Evolutionary conservation across 2,888 invertebrate genomes (phyloP).

Genomic region (Ectropis crepuscularia): DNA sequence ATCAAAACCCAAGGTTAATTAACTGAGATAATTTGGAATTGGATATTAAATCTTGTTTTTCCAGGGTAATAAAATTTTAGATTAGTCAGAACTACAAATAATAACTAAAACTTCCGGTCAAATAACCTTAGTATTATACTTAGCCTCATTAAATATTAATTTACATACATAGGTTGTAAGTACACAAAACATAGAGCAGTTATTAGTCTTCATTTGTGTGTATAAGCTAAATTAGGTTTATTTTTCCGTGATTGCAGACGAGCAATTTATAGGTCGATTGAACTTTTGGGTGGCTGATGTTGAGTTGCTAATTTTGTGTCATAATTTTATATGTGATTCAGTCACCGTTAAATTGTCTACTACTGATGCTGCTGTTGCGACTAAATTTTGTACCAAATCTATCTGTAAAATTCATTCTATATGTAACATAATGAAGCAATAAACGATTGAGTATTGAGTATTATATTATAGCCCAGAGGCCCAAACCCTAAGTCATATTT

Average conservation of each 20-base stretch:
- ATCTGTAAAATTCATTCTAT: too few species aligned
- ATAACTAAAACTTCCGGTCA: slow-evolving; percentile 10
- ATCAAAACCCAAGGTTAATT: slow-evolving; percentile 24
- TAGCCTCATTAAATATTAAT: slow-evolving; percentile 17
- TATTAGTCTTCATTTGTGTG: slow-evolving; percentile 34
- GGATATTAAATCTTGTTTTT: slow-evolving; percentile 18
- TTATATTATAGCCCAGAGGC: too few species aligned
- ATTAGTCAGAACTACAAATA: slow-evolving; percentile 21
- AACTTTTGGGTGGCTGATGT: too few species aligned
- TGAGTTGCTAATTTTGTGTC: too few species aligned
- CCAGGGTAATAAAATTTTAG: slow-evolving; percentile 24
- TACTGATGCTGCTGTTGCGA: too few species aligned
- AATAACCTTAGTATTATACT: slow-evolving; percentile 12
- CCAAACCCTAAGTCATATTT: too few species aligned
- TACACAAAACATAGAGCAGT: slow-evolving; percentile 29
- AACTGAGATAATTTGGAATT: slow-evolving; percentile 15
- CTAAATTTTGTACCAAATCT: too few species aligned
- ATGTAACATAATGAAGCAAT: too few species aligned
- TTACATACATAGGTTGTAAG: slow-evolving; percentile 1
- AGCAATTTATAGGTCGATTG: too few species aligned
- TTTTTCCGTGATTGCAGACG: slow-evolving; percentile 37
- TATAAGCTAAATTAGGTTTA: slow-evolving; percentile 34
- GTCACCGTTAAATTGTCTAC: too few species aligned
- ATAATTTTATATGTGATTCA: too few species aligned
- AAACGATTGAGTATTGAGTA: too few species aligned